These are phyloP conservation scores for Athene cunicularia DNA, from an alignment of 2,113 vertebrate species.

Conservation along the genomic window DNA sequence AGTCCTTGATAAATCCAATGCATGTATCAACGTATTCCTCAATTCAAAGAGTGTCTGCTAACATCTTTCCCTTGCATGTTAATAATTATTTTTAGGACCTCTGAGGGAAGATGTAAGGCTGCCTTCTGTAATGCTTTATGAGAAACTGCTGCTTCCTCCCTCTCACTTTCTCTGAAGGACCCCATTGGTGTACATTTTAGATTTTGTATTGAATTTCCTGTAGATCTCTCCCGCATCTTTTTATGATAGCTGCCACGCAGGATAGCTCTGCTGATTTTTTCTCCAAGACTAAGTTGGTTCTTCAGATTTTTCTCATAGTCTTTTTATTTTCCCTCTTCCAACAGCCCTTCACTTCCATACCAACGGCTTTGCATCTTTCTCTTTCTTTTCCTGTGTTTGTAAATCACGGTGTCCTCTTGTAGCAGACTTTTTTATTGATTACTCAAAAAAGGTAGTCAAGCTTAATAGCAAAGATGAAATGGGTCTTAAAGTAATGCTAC, in stretches of 20 bases:
- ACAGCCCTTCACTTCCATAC: conserved; percentile 50
- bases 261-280: conserved; percentile 61
- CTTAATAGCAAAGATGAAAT: conserved; percentile 58
- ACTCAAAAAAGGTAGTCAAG: conserved; percentile 63
- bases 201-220: conserved; percentile 29
- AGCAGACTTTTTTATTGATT: conserved; percentile 70
- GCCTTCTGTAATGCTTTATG: conserved; percentile 5
- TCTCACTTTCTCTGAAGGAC: conserved; percentile 14
- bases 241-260: conserved; percentile 61
- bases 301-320: conserved; percentile 17
- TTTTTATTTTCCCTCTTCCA: conserved; percentile 39
- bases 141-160: not conserved
- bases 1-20: not conserved
- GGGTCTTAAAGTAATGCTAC: conserved; percentile 12
- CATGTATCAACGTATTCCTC: not conserved
- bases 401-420: conserved; percentile 61
- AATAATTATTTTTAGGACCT: conserved; percentile 49
- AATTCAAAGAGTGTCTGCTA: not conserved
- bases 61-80: not conserved
- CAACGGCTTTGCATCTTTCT: conserved; percentile 57
- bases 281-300: conserved; percentile 62
- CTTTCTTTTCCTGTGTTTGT: conserved; percentile 63
- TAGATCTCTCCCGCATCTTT: conserved; percentile 66
- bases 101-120: not conserved
- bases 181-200: conserved; percentile 35